Evolutionary conservation across 2,113 vertebrate genomes (phyloP), one percentile per base, ranked within the genome.

Genomic region (Nesogale talazaci): DNA sequence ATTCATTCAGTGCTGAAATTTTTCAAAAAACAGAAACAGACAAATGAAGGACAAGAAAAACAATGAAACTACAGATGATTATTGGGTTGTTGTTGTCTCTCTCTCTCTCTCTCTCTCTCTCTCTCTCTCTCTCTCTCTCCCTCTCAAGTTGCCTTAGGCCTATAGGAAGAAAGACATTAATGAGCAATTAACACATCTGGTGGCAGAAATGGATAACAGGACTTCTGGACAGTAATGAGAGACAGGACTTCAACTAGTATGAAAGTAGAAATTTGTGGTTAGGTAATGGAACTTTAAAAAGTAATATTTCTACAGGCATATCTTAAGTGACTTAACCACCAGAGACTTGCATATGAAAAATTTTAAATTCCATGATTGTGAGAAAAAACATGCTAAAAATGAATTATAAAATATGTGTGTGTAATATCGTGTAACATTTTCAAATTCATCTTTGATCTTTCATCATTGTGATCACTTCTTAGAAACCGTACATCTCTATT

Each of bases 371-470:
- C 42, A 46, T 46, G 42, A 46, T 46, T 46, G 42, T 6, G 42
- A 46, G 42, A 46, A 46, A 46, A 46, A 46, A 46, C 42, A 46
- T 46, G 42, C 42, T 46, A 46, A 46, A 46, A 46, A 46, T 46
- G 10, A 5, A 46, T 46, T 46, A 63, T 63, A 23, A 3, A 63
- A 63, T 23, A 63, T 63, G 20, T 63, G 8, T 59, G 19, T 59
- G 57, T 59, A 59, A 59, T 59, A 15, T 15, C 19, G 6, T 75
- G 27, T 17, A 79, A 25, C 6, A 11, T 92, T 81, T 91, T 86
- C 27, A 82, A 79, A 86, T 76, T 78, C 22, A 36, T 83, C 19
- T 77, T 16, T 94, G 57, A 82, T 27, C 42, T 95, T 88, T 95
- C 31, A 59, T 46, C 81, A 46, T 46, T 93, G 83, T 70, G 85